Conservation (phyloP, 2,113 vertebrate genomes). For the Channa argus region DNA sequence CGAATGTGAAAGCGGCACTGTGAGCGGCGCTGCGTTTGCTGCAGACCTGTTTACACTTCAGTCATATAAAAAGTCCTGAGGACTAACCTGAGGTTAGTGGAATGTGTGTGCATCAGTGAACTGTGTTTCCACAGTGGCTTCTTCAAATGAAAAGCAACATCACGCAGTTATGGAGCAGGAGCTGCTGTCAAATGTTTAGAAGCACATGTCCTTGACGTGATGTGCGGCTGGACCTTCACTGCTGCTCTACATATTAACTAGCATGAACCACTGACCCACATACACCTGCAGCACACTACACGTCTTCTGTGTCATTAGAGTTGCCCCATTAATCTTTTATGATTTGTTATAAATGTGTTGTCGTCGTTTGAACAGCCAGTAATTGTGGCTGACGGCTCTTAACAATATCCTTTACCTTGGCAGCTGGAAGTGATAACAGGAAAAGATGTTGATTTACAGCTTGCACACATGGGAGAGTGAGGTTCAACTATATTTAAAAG, state of each 20-base stretch:
- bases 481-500: background rate
- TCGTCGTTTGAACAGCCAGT: constrained; percentile 1
- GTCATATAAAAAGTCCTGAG: constrained; percentile 37
- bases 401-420: background rate
- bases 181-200: constrained; percentile 12
- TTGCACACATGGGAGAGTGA: background rate
- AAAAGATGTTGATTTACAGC: constrained; percentile 9
- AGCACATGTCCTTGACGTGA: constrained; percentile 6
- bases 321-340: constrained; percentile 29
- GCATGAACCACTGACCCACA: constrained; percentile 23
- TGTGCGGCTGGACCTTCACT: background rate
- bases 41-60: constrained; percentile 47
- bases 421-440: background rate
- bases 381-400: background rate
- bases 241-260: constrained; percentile 30
- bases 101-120: background rate
- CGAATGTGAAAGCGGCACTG: too few species aligned
- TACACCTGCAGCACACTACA: background rate
- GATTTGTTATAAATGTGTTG: constrained; percentile 10
- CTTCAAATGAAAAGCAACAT: background rate
- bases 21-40: background rate
- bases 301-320: constrained; percentile 1
- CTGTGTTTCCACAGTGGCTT: too few species aligned
- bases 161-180: background rate
- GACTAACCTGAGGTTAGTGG: constrained; percentile 42